These are phyloP conservation scores for Bilobella aurantiaca DNA, from an alignment of 1,140 invertebrate species.

Conservation along the genomic window DNA sequence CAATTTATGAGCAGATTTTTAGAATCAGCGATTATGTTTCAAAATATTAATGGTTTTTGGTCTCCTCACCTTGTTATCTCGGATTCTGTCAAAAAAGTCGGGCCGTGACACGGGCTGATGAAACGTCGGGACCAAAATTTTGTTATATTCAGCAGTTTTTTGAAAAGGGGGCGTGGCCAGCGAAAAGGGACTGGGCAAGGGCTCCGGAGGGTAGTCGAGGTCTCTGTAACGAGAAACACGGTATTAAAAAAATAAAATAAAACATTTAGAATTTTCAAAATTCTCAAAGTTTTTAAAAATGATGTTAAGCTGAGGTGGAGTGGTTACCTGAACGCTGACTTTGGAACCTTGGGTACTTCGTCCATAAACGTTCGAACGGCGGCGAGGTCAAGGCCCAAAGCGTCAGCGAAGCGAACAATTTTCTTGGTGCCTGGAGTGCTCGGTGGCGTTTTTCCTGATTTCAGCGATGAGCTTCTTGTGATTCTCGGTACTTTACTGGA, in stretches of 20 bases:
- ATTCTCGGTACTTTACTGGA: slow-evolving; percentile 42
- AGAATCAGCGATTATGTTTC: too few relatives aligned
- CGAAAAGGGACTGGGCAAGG: background rate
- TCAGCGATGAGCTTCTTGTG: slow-evolving; percentile 70
- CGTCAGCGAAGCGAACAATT: slow-evolving; percentile 89
- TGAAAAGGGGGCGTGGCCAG: background rate
- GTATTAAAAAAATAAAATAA: background rate
- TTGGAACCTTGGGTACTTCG: slow-evolving; percentile 75
- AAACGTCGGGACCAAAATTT: slow-evolving; percentile 61
- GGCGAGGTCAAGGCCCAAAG: slow-evolving; percentile 80
- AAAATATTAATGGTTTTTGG: background rate
- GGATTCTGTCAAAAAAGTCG: slow-evolving; percentile 66
- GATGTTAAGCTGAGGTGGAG: background rate
- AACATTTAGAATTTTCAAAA: background rate
- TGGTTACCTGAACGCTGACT: slow-evolving; percentile 57
- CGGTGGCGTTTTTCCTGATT: slow-evolving; percentile 81
- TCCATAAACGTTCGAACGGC: slow-evolving; percentile 80
- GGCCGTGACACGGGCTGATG: slow-evolving; percentile 62
- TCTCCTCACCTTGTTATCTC: slow-evolving; percentile 52
- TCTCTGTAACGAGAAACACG: slow-evolving; percentile 17
- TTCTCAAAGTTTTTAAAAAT: background rate
- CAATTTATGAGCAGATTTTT: too few relatives aligned
- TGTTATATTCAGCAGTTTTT: background rate
- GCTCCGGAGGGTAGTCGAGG: slow-evolving; percentile 16
- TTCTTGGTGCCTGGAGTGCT: slow-evolving; percentile 80